Evolutionary conservation across 2,888 invertebrate genomes (phyloP), one percentile per base, ranked within the genome.

Genomic region (Sphaerophoria taeniata): DNA sequence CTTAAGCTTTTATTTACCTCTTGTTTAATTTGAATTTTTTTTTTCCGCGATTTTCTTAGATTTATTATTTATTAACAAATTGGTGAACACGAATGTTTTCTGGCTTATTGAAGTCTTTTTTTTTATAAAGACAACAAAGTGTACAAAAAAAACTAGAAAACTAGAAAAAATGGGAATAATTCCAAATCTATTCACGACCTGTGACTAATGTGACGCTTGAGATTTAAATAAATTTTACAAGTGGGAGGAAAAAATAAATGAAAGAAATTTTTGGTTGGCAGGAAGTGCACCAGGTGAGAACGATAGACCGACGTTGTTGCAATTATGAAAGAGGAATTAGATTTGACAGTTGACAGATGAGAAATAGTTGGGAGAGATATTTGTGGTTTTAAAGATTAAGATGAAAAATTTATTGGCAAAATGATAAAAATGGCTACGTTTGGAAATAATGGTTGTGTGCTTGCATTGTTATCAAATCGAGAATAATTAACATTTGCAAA

Each of bases 171-270:
- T 72, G 75, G 75, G 71, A 72, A 75, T 67, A 61, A 76, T 75
- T 72, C 75, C 84, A 84, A 80, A 51, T 80, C 80, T 80, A 75
- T 84, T 80, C 80, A 45, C 72, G 67, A 49, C 39, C 45, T 71
- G 49, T 84, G 84, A 84, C 75, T 84, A 80, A 84, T 74, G 75
- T 49, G 67, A 43, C 16, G 74, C 56, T 45, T 11, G 36, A 69
- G 43, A 53, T 76, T 24, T 31, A 74, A 63, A 43, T 61, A 33
- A 81, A 75, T 53, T 14, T 39, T 51, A 49, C 14, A 47, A 11
- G 67, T 80, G 65, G 74, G 71, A 39, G 55, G 60, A 60, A 69
- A 11, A 12, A 61, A 51, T 56, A 45, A 72, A 51, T 61, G 51
- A 72, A 51, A 56, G 72, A 75, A 72, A 65, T 79, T 72, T 24